Percentiles rank a stretch among this genome's conserved stretches.
Conservation (phyloP, 2,797 vertebrate species). For the Gallinago solitaria region DNA sequence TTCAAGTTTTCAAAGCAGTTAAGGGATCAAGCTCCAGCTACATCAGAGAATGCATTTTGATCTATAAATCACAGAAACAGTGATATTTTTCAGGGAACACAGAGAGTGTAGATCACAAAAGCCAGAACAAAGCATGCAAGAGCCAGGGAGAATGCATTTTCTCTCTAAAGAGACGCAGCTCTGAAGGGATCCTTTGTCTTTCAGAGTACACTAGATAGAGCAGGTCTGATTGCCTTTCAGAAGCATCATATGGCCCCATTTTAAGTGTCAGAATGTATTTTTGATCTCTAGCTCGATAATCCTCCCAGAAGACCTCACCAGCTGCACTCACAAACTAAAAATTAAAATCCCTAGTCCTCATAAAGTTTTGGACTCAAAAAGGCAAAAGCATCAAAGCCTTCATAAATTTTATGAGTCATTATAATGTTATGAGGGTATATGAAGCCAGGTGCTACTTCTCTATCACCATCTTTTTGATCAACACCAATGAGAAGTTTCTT, state of each 20-base stretch:
- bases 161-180: neutral
- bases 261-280: slow-evolving; percentile 1
- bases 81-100: slow-evolving; percentile 24
- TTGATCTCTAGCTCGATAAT: neutral
- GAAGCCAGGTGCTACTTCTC: neutral
- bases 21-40: slow-evolving; percentile 29
- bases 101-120: slow-evolving; percentile 56
- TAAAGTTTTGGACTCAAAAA: neutral
- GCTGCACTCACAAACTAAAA: neutral
- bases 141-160: slow-evolving; percentile 15
- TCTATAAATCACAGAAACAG: slow-evolving; percentile 55
- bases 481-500: neutral
- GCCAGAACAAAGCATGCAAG: slow-evolving; percentile 51
- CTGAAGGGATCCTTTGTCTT: slow-evolving; percentile 14
- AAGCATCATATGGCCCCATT: neutral
- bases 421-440: neutral
- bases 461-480: neutral
- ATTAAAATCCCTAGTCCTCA: neutral
- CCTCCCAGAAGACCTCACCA: neutral
- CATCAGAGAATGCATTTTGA: slow-evolving; percentile 48
- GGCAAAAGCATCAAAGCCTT: neutral
- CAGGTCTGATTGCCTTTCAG: slow-evolving; percentile 16
- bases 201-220: neutral
- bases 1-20: slow-evolving; percentile 34
- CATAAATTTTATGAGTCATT: neutral